phyloP scores from a whole-genome alignment of 2,797 vertebrate genomes.

The Xyrichtys novacula region DNA sequence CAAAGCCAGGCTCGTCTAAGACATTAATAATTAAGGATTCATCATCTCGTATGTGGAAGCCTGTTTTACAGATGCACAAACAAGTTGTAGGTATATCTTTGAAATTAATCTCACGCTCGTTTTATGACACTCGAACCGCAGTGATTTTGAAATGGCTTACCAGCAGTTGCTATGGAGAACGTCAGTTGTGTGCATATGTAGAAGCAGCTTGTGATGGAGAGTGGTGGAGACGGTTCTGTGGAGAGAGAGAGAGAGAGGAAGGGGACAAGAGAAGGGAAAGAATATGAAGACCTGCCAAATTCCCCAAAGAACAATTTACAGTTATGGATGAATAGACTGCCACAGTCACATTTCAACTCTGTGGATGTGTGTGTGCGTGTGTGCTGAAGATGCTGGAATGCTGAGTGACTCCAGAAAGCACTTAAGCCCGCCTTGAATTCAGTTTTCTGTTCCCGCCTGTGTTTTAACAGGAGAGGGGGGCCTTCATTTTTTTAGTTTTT shows the following conservation, averaged over 20 bases:
- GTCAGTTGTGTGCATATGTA: slow-evolving; percentile 43
- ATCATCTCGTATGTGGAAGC: too few relatives aligned
- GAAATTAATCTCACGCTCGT: slow-evolving; percentile 15
- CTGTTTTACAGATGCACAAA: too few relatives aligned
- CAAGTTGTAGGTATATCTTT: background rate
- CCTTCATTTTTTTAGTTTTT: slow-evolving; percentile 68
- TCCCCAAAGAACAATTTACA: slow-evolving; percentile 82
- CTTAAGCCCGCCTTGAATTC: slow-evolving; percentile 81
- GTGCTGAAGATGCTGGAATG: slow-evolving; percentile 63
- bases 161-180: slow-evolving; percentile 37
- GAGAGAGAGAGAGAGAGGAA: slow-evolving; percentile 41
- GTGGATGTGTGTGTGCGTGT: slow-evolving; percentile 42
- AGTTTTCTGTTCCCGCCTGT: slow-evolving; percentile 68
- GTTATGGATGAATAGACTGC: slow-evolving; percentile 81
- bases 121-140: background rate
- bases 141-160: slow-evolving; percentile 40
- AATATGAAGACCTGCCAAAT: slow-evolving; percentile 69
- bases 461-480: slow-evolving; percentile 65
- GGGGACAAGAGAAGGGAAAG: slow-evolving; percentile 35
- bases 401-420: slow-evolving; percentile 83
- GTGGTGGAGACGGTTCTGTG: slow-evolving; percentile 67
- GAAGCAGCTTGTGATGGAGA: slow-evolving; percentile 60
- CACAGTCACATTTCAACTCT: slow-evolving; percentile 76
- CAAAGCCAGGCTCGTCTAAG: too few relatives aligned
- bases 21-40: too few relatives aligned